These are phyloP conservation scores for Corythoichthys intestinalis DNA, from an alignment of 2,113 vertebrate genomes.

Conservation along the genomic window DNA sequence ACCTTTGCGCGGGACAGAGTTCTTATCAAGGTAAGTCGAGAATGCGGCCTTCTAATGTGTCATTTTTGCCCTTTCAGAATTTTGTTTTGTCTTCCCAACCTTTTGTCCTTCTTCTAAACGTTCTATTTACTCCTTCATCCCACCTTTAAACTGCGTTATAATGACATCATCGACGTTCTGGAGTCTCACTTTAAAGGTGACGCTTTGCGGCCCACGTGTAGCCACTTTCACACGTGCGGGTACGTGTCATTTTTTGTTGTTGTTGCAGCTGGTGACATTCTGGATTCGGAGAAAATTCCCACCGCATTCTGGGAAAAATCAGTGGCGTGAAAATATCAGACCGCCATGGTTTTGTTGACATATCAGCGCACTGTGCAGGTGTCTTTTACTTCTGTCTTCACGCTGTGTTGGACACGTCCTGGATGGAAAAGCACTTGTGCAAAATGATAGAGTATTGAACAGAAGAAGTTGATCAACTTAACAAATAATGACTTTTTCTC, in stretches of 20 bases:
- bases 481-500: neutral
- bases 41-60: constrained; percentile 7
- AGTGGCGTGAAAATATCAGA: constrained; percentile 37
- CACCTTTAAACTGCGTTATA: neutral
- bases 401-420: neutral
- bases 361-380: constrained; percentile 25
- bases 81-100: neutral
- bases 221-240: neutral
- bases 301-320: constrained; percentile 21
- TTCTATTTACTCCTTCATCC: neutral
- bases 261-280: constrained; percentile 36
- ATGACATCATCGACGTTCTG: neutral
- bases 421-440: neutral
- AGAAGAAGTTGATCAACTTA: neutral
- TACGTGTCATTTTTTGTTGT: constrained; percentile 18
- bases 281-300: constrained; percentile 43
- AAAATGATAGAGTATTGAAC: neutral
- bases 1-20: no score
- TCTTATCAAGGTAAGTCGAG: neutral
- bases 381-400: neutral
- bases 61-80: constrained; percentile 20
- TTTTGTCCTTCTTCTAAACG: neutral
- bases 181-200: neutral
- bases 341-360: constrained; percentile 44
- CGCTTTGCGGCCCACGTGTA: neutral